Base-by-base conservation (phyloP, 2,888 invertebrate genomes). In the Mythimna pallens region DNA sequence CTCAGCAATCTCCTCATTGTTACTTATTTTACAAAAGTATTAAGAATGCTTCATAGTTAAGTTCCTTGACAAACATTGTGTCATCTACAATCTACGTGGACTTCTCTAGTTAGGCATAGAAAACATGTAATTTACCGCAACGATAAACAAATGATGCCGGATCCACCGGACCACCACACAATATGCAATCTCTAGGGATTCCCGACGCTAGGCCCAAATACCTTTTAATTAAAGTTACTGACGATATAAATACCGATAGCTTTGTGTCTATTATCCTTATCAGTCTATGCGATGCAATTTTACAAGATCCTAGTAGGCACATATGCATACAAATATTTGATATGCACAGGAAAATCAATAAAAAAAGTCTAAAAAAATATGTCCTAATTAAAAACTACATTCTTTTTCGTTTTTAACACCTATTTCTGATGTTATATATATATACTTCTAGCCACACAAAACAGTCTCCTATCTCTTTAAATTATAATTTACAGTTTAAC, bases 181-280 rank as follows among this genome's bases (percentile, higher is more conserved):
- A 47, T 47, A 47, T 17, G 12, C 5, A 47, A 47, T 14, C 17
- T 47, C 17, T 25, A 25, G 25, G 57, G 20, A 58, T 17, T 34
- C 17, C 9, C n/a, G 9, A 7, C 30, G 17, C 30, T 8, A 7
- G 30, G 8, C 30, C 17, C 20, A 30, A 17, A 57, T 57, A 30
- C 34, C 34, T 34, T 59, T 36, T 59, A 36, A 36, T 59, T 25
- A 43, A 59, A 22, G 36, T 61, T 59, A 34, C n/a, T 59, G 17
- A 6, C 5, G 17, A 52, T 36, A 52, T 20, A 36, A 47, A 59
- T 61, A 25, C 52, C 30, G 65, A 25, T 40, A 22, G 30, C 14
- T 17, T 50, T 52, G 25, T 22, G 22, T 10, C 20, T n/a, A 57
- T 66, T 66, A 40, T 61, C 52, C 52, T 68, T 17, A 36, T 36